phyloP scores from a whole-genome alignment of 2,888 invertebrate genomes.

The Rugalucina vietnamica region DNA sequence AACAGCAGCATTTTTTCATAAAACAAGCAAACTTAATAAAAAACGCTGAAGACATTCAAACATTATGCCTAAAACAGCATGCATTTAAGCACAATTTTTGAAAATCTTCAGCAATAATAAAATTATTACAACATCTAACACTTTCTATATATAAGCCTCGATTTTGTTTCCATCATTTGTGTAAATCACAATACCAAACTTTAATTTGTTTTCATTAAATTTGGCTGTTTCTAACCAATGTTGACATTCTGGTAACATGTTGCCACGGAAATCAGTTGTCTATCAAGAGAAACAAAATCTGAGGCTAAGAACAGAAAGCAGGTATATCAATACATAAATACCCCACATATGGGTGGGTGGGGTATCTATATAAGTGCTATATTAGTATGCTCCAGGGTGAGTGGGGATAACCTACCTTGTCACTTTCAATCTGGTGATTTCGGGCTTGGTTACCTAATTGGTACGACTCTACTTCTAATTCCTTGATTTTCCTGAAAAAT shows the following conservation, averaged over 20 bases:
- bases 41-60: neutral
- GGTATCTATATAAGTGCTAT: neutral
- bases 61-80: neutral
- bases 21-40: neutral
- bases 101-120: neutral
- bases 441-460: conserved; percentile 46
- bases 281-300: too few species aligned
- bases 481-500: conserved; percentile 78
- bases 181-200: too few species aligned
- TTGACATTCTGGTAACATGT: too few species aligned
- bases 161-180: too few species aligned
- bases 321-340: too few species aligned
- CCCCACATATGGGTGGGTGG: too few species aligned
- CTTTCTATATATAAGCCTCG: too few species aligned
- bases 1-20: neutral
- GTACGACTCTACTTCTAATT: conserved; percentile 78
- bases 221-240: too few species aligned
- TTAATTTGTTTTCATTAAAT: too few species aligned
- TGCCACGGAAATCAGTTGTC: too few species aligned
- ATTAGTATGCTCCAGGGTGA: conserved; percentile 18
- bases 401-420: conserved; percentile 57
- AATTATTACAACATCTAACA: too few species aligned
- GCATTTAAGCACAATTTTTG: neutral
- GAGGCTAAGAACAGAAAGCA: too few species aligned
- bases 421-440: conserved; percentile 45